These are phyloP conservation scores for Dunckerocampus dactyliophorus DNA, from an alignment of 2,113 vertebrate genomes.

Conservation along the genomic window DNA sequence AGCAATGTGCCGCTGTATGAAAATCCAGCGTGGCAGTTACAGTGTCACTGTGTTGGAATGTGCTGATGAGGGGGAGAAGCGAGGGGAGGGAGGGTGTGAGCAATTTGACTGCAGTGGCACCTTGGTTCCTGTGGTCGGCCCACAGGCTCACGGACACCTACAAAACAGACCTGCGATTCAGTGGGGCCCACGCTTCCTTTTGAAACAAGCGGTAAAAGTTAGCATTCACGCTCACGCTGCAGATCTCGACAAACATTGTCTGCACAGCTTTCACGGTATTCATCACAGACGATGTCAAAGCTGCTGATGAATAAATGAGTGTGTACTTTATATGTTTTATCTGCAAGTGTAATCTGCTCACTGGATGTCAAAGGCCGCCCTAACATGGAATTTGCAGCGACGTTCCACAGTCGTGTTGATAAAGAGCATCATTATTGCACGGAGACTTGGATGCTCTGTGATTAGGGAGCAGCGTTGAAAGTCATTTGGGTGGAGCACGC, in stretches of 20 bases:
- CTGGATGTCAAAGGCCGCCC: background rate
- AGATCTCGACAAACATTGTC: too few species aligned
- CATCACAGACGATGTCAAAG: too few species aligned
- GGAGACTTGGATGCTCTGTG: too few species aligned
- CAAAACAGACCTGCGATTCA: background rate
- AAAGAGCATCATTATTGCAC: background rate
- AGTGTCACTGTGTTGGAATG: conserved; percentile 69
- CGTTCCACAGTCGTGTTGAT: background rate
- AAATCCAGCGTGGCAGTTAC: conserved; percentile 51
- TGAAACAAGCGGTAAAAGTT: background rate
- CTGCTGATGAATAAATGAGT: too few species aligned
- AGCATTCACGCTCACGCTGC: background rate
- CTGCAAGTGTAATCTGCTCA: background rate
- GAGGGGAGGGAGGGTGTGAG: conserved; percentile 10
- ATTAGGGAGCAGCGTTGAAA: background rate
- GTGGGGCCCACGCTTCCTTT: background rate
- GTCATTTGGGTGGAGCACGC: background rate
- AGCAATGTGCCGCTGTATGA: conserved; percentile 26
- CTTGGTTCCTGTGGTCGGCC: conserved; percentile 20
- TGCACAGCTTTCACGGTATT: too few species aligned
- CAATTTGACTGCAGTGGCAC: conserved; percentile 16
- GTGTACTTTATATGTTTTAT: too few species aligned
- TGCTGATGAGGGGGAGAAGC: conserved; percentile 62
- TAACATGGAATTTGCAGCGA: background rate
- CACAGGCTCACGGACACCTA: background rate